Evolutionary conservation across 1,140 invertebrate genomes (phyloP), one percentile per base, ranked within the genome.

Genomic region (Zaprionus camerounensis): DNA sequence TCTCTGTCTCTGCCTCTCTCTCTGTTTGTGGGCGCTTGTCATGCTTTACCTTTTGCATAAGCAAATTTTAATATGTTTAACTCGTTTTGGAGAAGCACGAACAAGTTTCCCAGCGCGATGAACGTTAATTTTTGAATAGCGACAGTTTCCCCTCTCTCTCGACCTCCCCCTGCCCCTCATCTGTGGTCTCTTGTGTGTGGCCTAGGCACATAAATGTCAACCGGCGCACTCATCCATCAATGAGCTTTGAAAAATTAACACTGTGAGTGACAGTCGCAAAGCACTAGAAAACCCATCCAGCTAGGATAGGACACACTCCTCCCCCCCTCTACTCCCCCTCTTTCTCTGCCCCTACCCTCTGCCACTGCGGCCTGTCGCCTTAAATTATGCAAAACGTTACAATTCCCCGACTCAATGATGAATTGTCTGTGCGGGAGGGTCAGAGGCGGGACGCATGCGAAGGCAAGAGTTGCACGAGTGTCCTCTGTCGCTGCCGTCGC

Each of bases 51-150:
- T 82, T 82, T 81, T 74, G 74, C 73, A 83, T 78, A 88, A 76
- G 78, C 85, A 83, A 87, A 88, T 90, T 88, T 90, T 90, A 88
- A 88, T 90, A 88, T 88, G 81, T 88, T 88, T 88, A 88, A 88
- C 85, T 90, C 84, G 81, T 90, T 85, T 76, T 17, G 57, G 77
- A 13, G 26, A 46, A 22, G 38, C 62, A 63, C 46, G 63, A 57
- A 57, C 28, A 55, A 73, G 17, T 73, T 68, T 67, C 6, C 41
- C 49, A 38, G 72, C 46, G 38, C 69, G 63, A 63, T 72, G 70
- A 66, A 63, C 70, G 74, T 72, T 76, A 72, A 76, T 76, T 76
- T 72, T 76, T 76, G 57, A 76, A 67, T 31, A 76, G 63, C 41
- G 41, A n/a, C 41, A 44, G 15, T 44, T 44, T 17, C 41, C 13